Conservation (phyloP, 2,797 vertebrate genomes). For the Enteromius mattozi region DNA sequence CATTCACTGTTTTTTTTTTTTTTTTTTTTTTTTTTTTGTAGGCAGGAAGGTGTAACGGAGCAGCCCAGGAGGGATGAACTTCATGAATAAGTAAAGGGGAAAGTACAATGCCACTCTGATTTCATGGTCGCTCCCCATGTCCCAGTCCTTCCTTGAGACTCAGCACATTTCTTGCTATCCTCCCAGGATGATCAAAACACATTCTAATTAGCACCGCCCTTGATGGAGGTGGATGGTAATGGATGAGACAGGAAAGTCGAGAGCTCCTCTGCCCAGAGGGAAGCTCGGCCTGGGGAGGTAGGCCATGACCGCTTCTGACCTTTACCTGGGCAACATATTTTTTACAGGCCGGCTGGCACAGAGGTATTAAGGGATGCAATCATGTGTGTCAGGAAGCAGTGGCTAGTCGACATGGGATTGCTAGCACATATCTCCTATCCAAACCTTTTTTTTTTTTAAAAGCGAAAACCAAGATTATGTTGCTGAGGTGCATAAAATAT, state of each 20-base stretch:
- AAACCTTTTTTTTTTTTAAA: not conserved
- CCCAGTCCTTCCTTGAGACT: conserved; percentile 62
- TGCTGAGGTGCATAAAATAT: conserved; percentile 37
- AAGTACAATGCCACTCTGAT: conserved; percentile 47
- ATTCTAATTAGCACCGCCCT: conserved; percentile 72
- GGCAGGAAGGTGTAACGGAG: conserved; percentile 32
- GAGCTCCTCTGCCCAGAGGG: conserved; percentile 53
- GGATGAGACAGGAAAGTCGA: conserved; percentile 58
- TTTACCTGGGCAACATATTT: conserved; percentile 56
- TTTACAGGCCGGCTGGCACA: conserved; percentile 33
- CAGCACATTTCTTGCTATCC: conserved; percentile 54
- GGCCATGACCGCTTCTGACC: conserved; percentile 65
- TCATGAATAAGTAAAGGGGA: conserved; percentile 48
- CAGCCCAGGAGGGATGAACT: conserved; percentile 19
- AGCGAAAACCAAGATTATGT: conserved; percentile 11
- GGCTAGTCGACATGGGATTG: conserved; percentile 33
- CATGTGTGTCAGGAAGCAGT: conserved; percentile 41
- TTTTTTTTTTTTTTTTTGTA: not conserved
- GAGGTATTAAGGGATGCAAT: conserved; percentile 50
- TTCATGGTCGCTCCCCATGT: conserved; percentile 47
- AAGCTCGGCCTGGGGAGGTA: conserved; percentile 50
- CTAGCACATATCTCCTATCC: conserved; percentile 33
- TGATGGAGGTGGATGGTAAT: conserved; percentile 66
- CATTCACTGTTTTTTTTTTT: not conserved
- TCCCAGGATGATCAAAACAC: conserved; percentile 58